Evolutionary conservation across 2,888 invertebrate species (phyloP).

Genomic region (Heteropelma amictum): DNA sequence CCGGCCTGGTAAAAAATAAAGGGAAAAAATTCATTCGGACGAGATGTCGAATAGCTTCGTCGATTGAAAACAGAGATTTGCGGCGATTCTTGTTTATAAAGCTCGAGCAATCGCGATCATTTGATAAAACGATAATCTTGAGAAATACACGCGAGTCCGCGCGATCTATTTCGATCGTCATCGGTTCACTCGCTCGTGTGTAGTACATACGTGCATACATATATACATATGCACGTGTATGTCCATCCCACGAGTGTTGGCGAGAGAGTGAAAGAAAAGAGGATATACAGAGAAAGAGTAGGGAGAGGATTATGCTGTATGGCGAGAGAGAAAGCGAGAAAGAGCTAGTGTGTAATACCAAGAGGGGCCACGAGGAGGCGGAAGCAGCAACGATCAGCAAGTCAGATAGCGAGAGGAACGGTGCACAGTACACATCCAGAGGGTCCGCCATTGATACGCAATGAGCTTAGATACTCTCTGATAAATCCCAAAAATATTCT

Average conservation of each 20-base stretch:
- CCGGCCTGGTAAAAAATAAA: too few relatives aligned
- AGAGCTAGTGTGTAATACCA: constrained; percentile 45
- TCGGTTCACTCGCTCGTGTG: constrained; percentile 20
- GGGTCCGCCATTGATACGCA: constrained; percentile 75
- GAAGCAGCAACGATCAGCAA: constrained; percentile 64
- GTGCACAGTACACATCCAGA: constrained; percentile 54
- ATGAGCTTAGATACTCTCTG: constrained; percentile 51
- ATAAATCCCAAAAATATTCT: constrained; percentile 13
- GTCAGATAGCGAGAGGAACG: constrained; percentile 61
- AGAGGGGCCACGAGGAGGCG: constrained; percentile 55
- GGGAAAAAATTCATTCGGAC: too few relatives aligned
- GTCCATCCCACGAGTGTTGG: constrained; percentile 37
- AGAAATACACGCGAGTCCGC: too few relatives aligned
- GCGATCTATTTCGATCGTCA: constrained; percentile 21
- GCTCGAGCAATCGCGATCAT: too few relatives aligned
- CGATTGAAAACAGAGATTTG: too few relatives aligned
- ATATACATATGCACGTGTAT: not conserved
- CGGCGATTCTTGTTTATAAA: too few relatives aligned
- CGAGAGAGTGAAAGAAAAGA: constrained; percentile 43
- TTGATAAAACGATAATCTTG: too few relatives aligned
- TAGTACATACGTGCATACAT: constrained; percentile 1
- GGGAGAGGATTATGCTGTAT: constrained; percentile 18
- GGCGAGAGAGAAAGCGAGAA: constrained; percentile 6
- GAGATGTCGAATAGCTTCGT: too few relatives aligned
- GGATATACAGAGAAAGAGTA: constrained; percentile 31